phyloP scores from a whole-genome alignment of 2,888 invertebrate species.

The Trachelus troglodyta region DNA sequence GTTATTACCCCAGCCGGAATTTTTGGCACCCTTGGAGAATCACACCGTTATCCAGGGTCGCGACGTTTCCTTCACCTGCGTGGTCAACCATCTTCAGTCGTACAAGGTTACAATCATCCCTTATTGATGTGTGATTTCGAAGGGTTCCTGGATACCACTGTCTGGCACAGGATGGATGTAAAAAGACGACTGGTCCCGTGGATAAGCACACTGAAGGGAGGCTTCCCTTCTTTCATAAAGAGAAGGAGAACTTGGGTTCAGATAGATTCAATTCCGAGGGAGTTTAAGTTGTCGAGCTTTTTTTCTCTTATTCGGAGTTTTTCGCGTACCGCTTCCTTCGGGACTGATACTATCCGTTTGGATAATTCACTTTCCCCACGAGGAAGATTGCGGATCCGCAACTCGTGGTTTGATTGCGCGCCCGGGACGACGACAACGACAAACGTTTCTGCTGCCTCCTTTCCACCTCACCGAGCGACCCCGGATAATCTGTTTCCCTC shows the following conservation, averaged over 20 bases:
- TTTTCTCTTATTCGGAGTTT: background rate
- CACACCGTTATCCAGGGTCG: conserved; percentile 85
- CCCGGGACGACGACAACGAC: conserved; percentile 33
- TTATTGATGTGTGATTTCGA: background rate
- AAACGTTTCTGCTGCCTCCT: conserved; percentile 34
- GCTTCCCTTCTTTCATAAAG: background rate
- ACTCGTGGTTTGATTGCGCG: conserved; percentile 51
- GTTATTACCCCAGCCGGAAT: conserved; percentile 77
- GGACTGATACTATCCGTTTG: background rate
- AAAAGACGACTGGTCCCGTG: background rate
- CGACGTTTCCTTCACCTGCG: conserved; percentile 86
- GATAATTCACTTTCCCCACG: conserved; percentile 49
- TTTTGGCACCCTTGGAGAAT: conserved; percentile 83
- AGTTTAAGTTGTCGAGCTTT: conserved; percentile 18
- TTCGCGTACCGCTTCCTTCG: background rate
- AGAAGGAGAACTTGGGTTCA: background rate
- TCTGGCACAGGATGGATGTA: background rate
- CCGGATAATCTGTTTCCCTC: background rate
- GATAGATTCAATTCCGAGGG: background rate
- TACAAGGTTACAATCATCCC: conserved; percentile 75
- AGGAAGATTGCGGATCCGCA: conserved; percentile 8
- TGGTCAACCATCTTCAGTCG: conserved; percentile 84
- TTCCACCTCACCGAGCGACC: background rate
- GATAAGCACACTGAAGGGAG: background rate
- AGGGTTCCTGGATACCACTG: background rate